Evolutionary conservation across 2,113 vertebrate genomes (phyloP), one percentile per base, ranked within the genome.

Genomic region (Diphyllodes magnificus): DNA sequence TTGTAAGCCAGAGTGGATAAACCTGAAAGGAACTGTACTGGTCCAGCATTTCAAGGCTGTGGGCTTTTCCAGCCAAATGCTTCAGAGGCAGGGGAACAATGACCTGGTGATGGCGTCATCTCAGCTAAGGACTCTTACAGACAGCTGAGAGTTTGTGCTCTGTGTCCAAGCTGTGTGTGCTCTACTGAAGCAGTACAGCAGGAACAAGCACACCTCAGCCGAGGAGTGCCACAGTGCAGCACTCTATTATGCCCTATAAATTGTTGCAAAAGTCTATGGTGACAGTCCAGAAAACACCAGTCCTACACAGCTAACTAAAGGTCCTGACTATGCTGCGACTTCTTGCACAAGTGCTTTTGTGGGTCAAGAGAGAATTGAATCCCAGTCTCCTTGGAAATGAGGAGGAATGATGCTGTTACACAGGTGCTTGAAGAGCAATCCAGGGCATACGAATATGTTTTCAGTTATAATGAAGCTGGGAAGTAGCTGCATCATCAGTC

Each of bases 401-500:
- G 25, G 13, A 19, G 39, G 63, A 61, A 40, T 42, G 60, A 10
- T 60, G 85, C 17, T 90, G 13, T 50, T 66, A 23, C 68, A 68
- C 88, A 96, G 92, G 91, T 93, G 95, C 72, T 60, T 31, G 65
- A 90, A 88, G 82, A 93, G 82, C 65, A 88, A 93, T 59, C 71
- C 79, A 63, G 79, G 78, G 60, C 33, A 90, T 37, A 70, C 78
- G 82, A 88, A 66, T 90, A 33, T 72, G 71, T 86, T 94, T 87
- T 93, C 60, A 27, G 42, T 85, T 79, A 42, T 88, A 92, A 94
- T 53, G 82, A 92, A 90, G 76, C 51, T 93, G 86, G 80, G 47
- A 95, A 93, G 66, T 87, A 87, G 88, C 81, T 82, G 51, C 80
- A 92, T 96, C 90, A 93, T 96, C 94, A 95, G 33, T 87, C 76